Percentiles rank a stretch among this genome's conserved stretches.
These are phyloP conservation scores for Ricordea florida DNA, from an alignment of 92 coral and sea anemone genomes.

Conservation along the genomic window DNA sequence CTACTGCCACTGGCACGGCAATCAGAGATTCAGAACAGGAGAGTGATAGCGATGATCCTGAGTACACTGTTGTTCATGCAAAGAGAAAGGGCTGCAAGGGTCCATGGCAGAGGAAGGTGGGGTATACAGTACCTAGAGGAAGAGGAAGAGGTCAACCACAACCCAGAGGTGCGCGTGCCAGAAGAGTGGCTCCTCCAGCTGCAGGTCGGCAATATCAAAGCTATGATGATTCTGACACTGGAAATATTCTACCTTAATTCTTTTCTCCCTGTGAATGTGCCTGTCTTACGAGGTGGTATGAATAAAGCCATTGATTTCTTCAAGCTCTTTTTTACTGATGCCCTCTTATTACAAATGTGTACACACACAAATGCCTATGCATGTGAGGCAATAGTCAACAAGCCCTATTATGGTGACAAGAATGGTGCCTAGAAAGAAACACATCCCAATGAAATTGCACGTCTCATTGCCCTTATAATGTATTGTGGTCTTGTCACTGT, in stretches of 20 bases:
- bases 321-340: slow-evolving; percentile 18
- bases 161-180: background rate
- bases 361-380: slow-evolving; percentile 23
- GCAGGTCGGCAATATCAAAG: background rate
- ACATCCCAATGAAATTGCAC: background rate
- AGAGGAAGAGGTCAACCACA: slow-evolving; percentile 8
- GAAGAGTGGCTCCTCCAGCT: slow-evolving; percentile 7
- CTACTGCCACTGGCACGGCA: too few species aligned
- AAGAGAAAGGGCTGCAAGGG: too few species aligned
- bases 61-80: too few species aligned
- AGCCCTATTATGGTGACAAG: slow-evolving; percentile 23
- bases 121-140: too few species aligned
- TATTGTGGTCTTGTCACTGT: slow-evolving; percentile 29
- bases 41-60: too few species aligned
- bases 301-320: slow-evolving; percentile 24
- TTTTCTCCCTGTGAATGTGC: background rate
- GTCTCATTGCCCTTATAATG: slow-evolving; percentile 23
- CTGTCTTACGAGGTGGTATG: background rate
- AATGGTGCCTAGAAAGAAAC: slow-evolving; percentile 19
- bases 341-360: slow-evolving; percentile 1
- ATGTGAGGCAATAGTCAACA: background rate
- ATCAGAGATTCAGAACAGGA: too few species aligned
- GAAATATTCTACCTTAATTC: slow-evolving; percentile 28
- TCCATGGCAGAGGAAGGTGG: too few species aligned
- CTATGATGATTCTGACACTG: slow-evolving; percentile 11